phyloP scores from a whole-genome alignment of 2,888 invertebrate genomes.

The Antheraea assamensis region DNA sequence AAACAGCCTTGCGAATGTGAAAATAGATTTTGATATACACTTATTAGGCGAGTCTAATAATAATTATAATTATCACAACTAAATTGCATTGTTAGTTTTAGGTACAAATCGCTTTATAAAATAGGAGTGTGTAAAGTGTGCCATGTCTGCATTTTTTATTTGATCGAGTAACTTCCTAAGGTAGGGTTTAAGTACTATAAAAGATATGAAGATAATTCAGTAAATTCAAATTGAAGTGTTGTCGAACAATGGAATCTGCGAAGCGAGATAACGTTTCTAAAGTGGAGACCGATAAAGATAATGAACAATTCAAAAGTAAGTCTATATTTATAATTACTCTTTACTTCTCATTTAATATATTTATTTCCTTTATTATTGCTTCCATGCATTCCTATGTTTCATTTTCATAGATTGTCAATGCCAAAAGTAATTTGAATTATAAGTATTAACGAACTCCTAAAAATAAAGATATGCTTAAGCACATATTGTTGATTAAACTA shows the following conservation, averaged over 20 bases:
- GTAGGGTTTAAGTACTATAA: background rate
- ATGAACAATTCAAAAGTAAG: background rate
- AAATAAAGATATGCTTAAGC: background rate
- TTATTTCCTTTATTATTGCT: no score
- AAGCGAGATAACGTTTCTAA: background rate
- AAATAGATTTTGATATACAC: no score
- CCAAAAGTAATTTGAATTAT: no score
- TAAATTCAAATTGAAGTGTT: background rate
- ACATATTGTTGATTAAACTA: no score
- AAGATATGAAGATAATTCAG: slow-evolving; percentile 9
- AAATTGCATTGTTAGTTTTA: background rate
- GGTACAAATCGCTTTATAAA: background rate
- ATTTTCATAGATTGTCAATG: no score
- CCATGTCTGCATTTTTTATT: background rate
- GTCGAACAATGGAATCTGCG: background rate
- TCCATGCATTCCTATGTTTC: no score
- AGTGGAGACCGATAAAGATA: background rate
- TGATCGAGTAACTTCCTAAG: background rate
- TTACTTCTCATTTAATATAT: background rate
- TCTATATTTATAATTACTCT: background rate
- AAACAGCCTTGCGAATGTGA: no score
- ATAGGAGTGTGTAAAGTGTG: background rate
- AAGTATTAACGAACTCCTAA: no score
- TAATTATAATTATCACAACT: background rate
- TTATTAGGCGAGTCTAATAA: background rate